Evolutionary conservation across 2,888 invertebrate genomes (phyloP).

Genomic region (Polylopha cassiicola): DNA sequence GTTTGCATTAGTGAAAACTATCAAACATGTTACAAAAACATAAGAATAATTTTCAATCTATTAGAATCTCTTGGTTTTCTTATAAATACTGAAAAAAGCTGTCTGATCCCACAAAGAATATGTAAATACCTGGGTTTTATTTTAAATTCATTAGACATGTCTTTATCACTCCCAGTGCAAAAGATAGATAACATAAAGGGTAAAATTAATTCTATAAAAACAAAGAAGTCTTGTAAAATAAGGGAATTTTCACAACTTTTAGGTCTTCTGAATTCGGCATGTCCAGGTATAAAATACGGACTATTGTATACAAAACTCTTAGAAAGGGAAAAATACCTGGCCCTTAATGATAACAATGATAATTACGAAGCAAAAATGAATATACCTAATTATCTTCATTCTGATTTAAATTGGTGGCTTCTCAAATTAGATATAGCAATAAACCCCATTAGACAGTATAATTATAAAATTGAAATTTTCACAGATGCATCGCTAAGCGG

Average conservation of each 20-base stretch:
- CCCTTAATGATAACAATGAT: neutral
- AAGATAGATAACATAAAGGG: neutral
- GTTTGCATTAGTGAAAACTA: no score
- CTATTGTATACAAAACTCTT: constrained; percentile 7
- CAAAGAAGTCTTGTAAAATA: neutral
- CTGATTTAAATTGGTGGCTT: neutral
- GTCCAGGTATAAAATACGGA: constrained; percentile 6
- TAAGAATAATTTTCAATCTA: no score
- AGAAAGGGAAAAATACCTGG: constrained; percentile 4
- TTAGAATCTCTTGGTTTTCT: no score
- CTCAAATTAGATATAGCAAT: neutral
- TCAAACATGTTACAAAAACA: no score
- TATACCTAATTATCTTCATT: neutral
- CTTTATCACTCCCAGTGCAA: neutral
- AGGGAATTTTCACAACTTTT: constrained; percentile 6
- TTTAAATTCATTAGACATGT: no score
- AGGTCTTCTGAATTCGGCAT: neutral
- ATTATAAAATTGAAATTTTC: neutral
- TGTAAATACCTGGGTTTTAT: no score
- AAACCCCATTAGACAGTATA: neutral
- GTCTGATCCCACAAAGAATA: no score
- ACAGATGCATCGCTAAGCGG: neutral
- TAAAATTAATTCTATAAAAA: neutral
- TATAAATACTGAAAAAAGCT: no score
- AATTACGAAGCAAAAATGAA: constrained; percentile 5